phyloP scores from a whole-genome alignment of 2,888 invertebrate genomes.

The Drosophila planitibia region DNA sequence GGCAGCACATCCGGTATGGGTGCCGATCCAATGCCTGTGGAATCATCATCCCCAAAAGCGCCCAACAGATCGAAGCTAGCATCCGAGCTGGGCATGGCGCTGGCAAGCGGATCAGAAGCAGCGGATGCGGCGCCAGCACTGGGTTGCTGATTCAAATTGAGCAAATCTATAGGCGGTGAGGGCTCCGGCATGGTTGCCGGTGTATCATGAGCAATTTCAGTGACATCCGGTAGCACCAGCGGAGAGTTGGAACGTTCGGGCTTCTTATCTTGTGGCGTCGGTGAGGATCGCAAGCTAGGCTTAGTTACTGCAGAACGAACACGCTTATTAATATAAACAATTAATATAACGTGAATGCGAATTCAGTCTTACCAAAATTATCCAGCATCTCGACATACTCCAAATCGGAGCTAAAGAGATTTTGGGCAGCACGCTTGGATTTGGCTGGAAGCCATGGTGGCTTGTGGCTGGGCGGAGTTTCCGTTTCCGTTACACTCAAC shows the following conservation, averaged over 20 bases:
- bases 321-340: background rate
- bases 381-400: constrained; percentile 94
- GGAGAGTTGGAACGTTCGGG: constrained; percentile 64
- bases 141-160: constrained; percentile 86
- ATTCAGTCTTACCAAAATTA: constrained; percentile 89
- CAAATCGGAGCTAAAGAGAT: constrained; percentile 90
- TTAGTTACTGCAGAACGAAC: constrained; percentile 84
- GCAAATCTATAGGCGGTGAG: constrained; percentile 86
- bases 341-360: background rate
- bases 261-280: constrained; percentile 76
- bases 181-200: constrained; percentile 82
- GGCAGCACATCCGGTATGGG: constrained; percentile 83
- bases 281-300: constrained; percentile 82
- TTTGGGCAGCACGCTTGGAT: constrained; percentile 86
- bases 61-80: constrained; percentile 88
- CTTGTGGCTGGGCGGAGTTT: constrained; percentile 88
- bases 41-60: constrained; percentile 84
- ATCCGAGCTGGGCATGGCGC: constrained; percentile 81
- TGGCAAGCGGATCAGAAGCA: constrained; percentile 72
- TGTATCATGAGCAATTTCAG: constrained; percentile 74
- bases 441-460: constrained; percentile 92
- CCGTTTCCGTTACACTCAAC: constrained; percentile 90
- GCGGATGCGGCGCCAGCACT: constrained; percentile 57
- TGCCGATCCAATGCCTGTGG: constrained; percentile 81
- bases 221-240: constrained; percentile 82